Evolutionary conservation across 2,888 invertebrate genomes (phyloP), one percentile per base, ranked within the genome.

Genomic region (Pteria penguin): DNA sequence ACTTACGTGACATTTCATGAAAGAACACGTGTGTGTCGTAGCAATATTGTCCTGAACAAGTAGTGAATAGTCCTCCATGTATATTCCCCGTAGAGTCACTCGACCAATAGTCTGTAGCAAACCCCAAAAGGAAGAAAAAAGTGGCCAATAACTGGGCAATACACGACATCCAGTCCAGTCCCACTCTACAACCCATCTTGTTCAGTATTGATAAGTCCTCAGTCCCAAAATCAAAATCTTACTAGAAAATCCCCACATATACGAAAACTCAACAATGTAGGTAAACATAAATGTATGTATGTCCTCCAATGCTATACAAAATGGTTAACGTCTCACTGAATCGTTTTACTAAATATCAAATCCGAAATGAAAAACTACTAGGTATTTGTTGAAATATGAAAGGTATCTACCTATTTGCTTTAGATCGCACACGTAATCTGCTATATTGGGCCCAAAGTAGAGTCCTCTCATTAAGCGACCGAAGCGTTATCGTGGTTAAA

Each of bases 1-100:
- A 45, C 18, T 14, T 72, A 76, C 76, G 68, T 58, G 72, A 32
- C 24, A 58, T 61, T 32, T 36, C 62, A 58, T 72, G 26, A 62
- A 68, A 76, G 31, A 62, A 76, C 54, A 72, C 72, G 32, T 76
- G 76, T 2, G 72, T 76, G 27, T 62, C 72, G 26, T 76, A 76
- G 57, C 76, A 76, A 11, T 63, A 31, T 1, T 32, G 32, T 1
- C 33, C 60, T 18, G 55, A 45, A 62, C 76, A 76, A 31, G 76
- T 69, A 4, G 57, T 55, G 57, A 76, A 76, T 4, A 76, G 72
- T 45, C 76, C 76, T 0, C 67, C 52, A 58, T 68, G 60, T 5
- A 67, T 60, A 45, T 36, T 52, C 18, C 67, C 72, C 5, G 68
- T 71, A 3, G 52, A 18, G 4, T 55, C 57, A 5, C 33, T 60